Conservation (phyloP, 1,140 invertebrate genomes). For the Tyrophagus putrescentiae region DNA sequence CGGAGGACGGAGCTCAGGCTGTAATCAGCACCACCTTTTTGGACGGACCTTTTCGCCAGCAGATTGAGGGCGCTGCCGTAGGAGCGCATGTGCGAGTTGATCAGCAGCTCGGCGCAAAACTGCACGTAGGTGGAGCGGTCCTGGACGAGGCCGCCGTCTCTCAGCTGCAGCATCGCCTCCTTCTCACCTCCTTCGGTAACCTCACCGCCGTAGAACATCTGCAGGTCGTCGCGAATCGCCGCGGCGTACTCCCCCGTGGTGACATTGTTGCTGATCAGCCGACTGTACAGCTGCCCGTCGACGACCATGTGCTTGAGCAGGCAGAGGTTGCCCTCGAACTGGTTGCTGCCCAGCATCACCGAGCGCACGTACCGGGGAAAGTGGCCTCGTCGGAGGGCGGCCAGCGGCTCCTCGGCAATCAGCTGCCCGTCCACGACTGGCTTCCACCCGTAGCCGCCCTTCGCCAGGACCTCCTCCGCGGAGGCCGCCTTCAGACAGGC, state of each 20-base stretch:
- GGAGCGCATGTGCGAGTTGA: slow-evolving; percentile 17
- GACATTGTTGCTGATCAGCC: slow-evolving; percentile 21
- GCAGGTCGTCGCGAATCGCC: slow-evolving; percentile 19
- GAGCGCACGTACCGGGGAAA: slow-evolving; percentile 15
- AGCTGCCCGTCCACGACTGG: slow-evolving; percentile 24
- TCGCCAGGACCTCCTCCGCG: slow-evolving; percentile 19
- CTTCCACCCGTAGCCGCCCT: slow-evolving; percentile 20
- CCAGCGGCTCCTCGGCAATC: slow-evolving; percentile 22
- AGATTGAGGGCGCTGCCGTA: slow-evolving; percentile 19
- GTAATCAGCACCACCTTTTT: background rate
- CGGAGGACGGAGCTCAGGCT: slow-evolving; percentile 15
- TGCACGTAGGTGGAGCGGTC: slow-evolving; percentile 22
- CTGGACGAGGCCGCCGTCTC: background rate
- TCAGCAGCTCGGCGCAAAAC: slow-evolving; percentile 26
- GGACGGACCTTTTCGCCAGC: background rate
- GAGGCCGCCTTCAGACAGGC: slow-evolving; percentile 23
- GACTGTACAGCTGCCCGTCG: slow-evolving; percentile 18
- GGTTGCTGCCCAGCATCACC: slow-evolving; percentile 26
- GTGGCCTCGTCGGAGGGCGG: slow-evolving; percentile 6
- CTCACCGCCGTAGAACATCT: slow-evolving; percentile 20
- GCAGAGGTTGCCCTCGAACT: slow-evolving; percentile 28
- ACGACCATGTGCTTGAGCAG: slow-evolving; percentile 22
- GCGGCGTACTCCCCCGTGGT: slow-evolving; percentile 18
- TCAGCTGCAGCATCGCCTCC: too few species aligned
- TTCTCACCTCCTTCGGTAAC: background rate